Evolutionary conservation across 1,140 invertebrate genomes (phyloP).

Genomic region (Zaprionus tsacasi): DNA sequence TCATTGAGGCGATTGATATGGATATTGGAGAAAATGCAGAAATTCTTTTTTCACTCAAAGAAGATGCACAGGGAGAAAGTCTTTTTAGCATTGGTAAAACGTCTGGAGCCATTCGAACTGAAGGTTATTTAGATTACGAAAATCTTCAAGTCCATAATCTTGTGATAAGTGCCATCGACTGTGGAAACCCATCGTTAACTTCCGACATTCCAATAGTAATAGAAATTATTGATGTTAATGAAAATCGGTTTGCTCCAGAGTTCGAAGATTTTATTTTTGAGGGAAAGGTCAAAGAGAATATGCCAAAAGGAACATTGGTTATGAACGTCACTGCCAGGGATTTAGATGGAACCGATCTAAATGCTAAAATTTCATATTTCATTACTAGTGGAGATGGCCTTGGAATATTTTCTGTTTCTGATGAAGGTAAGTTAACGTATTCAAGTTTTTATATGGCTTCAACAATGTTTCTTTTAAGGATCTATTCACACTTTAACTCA

Average conservation of each 20-base stretch:
- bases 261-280: conserved; percentile 93
- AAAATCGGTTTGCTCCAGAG: conserved; percentile 92
- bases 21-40: conserved; percentile 93
- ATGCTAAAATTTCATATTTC: conserved; percentile 93
- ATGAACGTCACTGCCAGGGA: conserved; percentile 92
- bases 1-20: conserved; percentile 93
- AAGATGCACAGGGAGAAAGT: conserved; percentile 86
- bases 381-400: conserved; percentile 95
- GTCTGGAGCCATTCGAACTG: conserved; percentile 93
- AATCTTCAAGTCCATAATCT: conserved; percentile 94
- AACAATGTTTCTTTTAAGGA: conserved; percentile 86
- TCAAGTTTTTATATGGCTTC: not conserved
- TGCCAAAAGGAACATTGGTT: conserved; percentile 89
- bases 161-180: conserved; percentile 92
- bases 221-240: conserved; percentile 96
- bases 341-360: conserved; percentile 90
- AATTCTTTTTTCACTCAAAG: conserved; percentile 90
- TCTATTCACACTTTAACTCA: conserved; percentile 92
- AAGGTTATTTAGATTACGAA: conserved; percentile 92
- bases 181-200: conserved; percentile 89
- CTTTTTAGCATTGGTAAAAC: conserved; percentile 91
- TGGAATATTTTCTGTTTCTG: conserved; percentile 95
- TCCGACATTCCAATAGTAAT: conserved; percentile 92
- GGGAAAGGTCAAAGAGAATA: conserved; percentile 90
- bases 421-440: conserved; percentile 89